Conservation (phyloP, 23 tunicate genomes). For the Pegea sp. region DNA sequence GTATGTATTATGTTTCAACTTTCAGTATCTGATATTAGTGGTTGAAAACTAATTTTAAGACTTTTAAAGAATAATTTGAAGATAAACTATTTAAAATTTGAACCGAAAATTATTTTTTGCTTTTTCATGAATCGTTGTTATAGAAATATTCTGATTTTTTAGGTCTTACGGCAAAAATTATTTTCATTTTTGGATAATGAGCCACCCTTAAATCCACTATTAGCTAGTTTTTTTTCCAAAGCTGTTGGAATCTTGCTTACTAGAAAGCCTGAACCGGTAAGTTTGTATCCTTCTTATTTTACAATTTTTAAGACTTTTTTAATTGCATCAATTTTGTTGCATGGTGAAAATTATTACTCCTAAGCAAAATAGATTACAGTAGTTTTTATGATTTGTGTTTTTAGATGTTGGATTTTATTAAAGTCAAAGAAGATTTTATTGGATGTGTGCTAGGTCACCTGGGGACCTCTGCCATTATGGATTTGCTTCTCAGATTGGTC, state of each 20-base stretch:
- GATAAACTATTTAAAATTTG: too few relatives aligned
- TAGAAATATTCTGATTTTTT: conserved; percentile 1
- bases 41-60: too few relatives aligned
- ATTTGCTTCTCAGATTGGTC: conserved; percentile 64
- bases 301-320: too few relatives aligned
- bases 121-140: not conserved
- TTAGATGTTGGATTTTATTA: conserved; percentile 77
- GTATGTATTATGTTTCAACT: too few relatives aligned
- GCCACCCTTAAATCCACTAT: conserved; percentile 42
- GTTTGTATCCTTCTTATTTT: too few relatives aligned
- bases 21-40: too few relatives aligned
- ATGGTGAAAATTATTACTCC: too few relatives aligned
- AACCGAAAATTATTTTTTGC: not conserved
- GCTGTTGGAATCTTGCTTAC: conserved; percentile 74
- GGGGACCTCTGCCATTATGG: conserved; percentile 95
- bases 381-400: too few relatives aligned
- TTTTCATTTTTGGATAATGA: conserved; percentile 64
- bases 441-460: conserved; percentile 65
- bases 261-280: conserved; percentile 86
- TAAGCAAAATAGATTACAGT: too few relatives aligned
- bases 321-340: too few relatives aligned
- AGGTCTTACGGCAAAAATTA: conserved; percentile 66
- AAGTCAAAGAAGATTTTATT: conserved; percentile 50
- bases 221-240: conserved; percentile 92
- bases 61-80: too few relatives aligned